phyloP scores from a whole-genome alignment of 1,140 invertebrate species.

The Apis cerana region DNA sequence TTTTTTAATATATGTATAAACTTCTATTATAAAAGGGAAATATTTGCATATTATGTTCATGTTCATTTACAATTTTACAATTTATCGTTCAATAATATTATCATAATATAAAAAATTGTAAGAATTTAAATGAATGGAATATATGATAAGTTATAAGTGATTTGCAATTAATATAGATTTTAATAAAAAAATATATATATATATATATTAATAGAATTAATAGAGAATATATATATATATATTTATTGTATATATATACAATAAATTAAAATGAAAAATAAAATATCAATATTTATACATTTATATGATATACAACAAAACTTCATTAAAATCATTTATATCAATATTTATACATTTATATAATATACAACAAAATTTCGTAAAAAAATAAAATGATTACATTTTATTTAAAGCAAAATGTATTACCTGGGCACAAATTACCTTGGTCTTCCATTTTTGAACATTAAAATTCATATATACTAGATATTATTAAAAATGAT shows the following conservation, averaged over 20 bases:
- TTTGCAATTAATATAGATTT: constrained; percentile 34
- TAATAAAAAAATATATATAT: constrained; percentile 47
- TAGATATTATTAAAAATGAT: constrained; percentile 10
- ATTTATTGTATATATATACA: constrained; percentile 47
- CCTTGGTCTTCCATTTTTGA: constrained; percentile 53
- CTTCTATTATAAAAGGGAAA: constrained; percentile 31
- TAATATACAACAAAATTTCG: constrained; percentile 47
- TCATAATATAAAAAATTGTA: constrained; percentile 34
- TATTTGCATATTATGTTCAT: constrained; percentile 40
- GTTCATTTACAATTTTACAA: neutral
- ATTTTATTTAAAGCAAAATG: constrained; percentile 42
- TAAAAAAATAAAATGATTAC: constrained; percentile 35
- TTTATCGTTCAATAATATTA: constrained; percentile 21
- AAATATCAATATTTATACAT: constrained; percentile 56
- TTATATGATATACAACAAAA: constrained; percentile 51
- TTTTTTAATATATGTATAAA: constrained; percentile 32
- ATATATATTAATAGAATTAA: constrained; percentile 31
- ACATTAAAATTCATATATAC: constrained; percentile 13
- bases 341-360: constrained; percentile 59
- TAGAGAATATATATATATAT: constrained; percentile 48
- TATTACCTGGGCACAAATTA: constrained; percentile 43
- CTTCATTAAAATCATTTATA: constrained; percentile 44
- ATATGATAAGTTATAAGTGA: constrained; percentile 17
- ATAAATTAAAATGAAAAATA: constrained; percentile 19
- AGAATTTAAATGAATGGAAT: constrained; percentile 33